A percentile compares a stretch with the other conserved stretches of the same genome.
Evolutionary conservation across 2,113 vertebrate species (phyloP).

Genomic region (Myrmophylax atrothorax): DNA sequence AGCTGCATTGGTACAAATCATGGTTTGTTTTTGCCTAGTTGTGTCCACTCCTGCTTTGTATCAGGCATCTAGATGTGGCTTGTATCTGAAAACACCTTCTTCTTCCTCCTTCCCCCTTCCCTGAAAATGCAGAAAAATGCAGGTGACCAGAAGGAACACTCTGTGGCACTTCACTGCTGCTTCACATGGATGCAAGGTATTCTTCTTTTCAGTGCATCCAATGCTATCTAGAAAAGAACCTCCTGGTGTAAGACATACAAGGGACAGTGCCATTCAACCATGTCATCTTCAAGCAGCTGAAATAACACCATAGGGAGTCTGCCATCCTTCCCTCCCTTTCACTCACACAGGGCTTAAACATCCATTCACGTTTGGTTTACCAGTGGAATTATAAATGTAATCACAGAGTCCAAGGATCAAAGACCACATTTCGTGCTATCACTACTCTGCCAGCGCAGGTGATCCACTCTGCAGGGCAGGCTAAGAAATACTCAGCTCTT

Average conservation of each 20-base stretch:
- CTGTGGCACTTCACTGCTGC: neutral
- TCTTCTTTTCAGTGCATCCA: neutral
- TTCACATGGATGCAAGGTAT: neutral
- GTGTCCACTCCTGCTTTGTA: neutral
- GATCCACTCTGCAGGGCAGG: neutral
- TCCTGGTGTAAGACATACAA: neutral
- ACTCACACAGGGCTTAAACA: neutral
- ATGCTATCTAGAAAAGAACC: neutral
- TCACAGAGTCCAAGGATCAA: neutral
- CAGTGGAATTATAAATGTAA: neutral
- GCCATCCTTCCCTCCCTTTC: neutral
- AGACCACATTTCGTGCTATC: neutral
- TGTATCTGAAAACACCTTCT: neutral
- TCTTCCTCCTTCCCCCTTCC: neutral
- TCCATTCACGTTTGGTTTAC: accelerated
- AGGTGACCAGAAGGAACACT: neutral
- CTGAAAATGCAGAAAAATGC: neutral
- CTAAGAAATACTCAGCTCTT: neutral
- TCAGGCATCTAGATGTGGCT: too few relatives aligned
- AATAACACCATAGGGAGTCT: neutral
- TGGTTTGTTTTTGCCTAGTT: neutral
- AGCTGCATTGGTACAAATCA: neutral
- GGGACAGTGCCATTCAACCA: neutral
- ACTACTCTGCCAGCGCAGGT: neutral
- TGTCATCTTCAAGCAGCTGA: neutral